phyloP scores from a whole-genome alignment of 2,797 vertebrate species.

The Varecia variegata region DNA sequence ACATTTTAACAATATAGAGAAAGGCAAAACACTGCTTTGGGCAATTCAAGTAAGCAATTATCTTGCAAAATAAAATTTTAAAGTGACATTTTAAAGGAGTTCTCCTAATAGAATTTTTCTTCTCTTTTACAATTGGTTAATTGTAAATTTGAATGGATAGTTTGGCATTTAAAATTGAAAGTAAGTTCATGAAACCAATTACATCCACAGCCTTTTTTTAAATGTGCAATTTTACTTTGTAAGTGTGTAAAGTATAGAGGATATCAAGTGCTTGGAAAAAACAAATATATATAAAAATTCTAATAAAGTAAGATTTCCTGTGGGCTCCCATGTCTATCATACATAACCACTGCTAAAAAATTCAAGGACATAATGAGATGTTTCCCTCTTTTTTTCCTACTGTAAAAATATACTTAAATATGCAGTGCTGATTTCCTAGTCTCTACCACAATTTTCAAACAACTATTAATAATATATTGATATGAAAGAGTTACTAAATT shows the following conservation, averaged over 20 bases:
- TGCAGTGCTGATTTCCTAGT: neutral
- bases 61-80: constrained; percentile 51
- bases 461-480: neutral
- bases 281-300: neutral
- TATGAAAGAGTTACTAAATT: neutral
- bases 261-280: neutral
- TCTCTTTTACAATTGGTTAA: constrained; percentile 2
- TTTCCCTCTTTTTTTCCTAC: neutral
- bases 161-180: constrained; percentile 58
- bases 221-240: constrained; percentile 13
- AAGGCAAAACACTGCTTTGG: constrained; percentile 2
- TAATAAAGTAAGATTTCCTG: neutral
- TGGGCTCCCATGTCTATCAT: neutral
- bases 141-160: neutral
- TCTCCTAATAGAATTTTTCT: neutral
- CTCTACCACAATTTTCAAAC: neutral
- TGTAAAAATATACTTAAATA: neutral
- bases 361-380: neutral
- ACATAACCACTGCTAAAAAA: neutral
- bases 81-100: constrained; percentile 35
- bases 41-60: constrained; percentile 31
- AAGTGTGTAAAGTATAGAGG: constrained; percentile 14
- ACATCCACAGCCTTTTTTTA: neutral
- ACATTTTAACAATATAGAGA: neutral
- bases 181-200: constrained; percentile 48